Conservation (phyloP, 2,113 vertebrate species). For the Pachyramphus minor region DNA sequence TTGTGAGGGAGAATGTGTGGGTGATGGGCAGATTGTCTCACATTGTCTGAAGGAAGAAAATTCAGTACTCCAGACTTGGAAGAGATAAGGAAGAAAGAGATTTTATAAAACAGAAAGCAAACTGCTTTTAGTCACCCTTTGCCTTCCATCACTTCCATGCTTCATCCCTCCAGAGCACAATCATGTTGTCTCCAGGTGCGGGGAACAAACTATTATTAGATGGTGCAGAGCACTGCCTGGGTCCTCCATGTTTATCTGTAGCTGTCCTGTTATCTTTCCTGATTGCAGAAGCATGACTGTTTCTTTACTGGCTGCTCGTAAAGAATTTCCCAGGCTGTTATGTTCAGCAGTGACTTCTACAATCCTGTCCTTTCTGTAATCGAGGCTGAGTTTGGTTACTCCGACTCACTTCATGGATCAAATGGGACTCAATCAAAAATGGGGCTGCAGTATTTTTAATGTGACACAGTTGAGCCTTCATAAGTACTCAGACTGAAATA, state of each 20-base stretch:
- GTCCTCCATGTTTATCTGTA: background rate
- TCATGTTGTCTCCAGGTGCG: background rate
- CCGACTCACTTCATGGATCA: background rate
- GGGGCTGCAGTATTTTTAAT: background rate
- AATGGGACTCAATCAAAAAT: background rate
- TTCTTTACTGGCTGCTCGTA: background rate
- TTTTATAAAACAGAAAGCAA: background rate
- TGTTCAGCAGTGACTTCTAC: background rate
- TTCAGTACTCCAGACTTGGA: background rate
- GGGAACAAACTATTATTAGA: background rate
- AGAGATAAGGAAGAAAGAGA: background rate
- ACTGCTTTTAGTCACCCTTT: background rate
- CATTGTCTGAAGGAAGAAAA: background rate
- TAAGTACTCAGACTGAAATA: slow-evolving; percentile 3
- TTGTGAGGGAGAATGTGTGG: background rate
- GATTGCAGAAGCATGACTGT: background rate
- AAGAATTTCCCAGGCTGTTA: background rate
- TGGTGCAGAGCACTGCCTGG: background rate
- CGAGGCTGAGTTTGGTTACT: background rate
- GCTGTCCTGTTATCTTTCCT: background rate
- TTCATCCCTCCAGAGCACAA: background rate
- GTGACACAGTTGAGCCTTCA: background rate
- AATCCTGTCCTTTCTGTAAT: background rate
- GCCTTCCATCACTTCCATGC: background rate
- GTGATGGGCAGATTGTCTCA: background rate